Conservation (phyloP, 2,888 invertebrate species). For the Ethmia dodecea region DNA sequence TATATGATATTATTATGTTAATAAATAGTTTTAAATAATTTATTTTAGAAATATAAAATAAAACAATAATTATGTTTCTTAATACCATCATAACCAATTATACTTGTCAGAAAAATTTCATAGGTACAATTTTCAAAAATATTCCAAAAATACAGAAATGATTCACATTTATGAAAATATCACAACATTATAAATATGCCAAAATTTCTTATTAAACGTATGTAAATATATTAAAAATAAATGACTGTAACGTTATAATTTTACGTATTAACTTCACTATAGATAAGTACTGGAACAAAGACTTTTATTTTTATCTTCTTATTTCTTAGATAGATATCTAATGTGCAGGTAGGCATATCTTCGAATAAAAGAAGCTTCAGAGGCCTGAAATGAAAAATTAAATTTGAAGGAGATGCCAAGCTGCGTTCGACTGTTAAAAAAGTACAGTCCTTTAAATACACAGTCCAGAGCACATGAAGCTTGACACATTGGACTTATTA, state of each 20-base stretch:
- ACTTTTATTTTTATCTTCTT: constrained; percentile 39
- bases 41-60: no score
- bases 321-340: constrained; percentile 34
- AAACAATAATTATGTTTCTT: constrained; percentile 36
- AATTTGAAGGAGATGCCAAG: no score
- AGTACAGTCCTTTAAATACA: no score
- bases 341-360: constrained; percentile 27
- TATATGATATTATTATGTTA: no score
- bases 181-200: constrained; percentile 66
- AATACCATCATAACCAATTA: constrained; percentile 49
- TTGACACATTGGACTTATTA: no score
- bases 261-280: constrained; percentile 59
- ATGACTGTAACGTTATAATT: constrained; percentile 59
- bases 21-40: no score
- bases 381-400: constrained; percentile 29
- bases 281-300: constrained; percentile 24
- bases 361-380: constrained; percentile 23
- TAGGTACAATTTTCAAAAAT: constrained; percentile 66
- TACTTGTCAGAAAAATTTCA: constrained; percentile 68
- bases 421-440: no score
- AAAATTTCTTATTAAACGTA: constrained; percentile 61
- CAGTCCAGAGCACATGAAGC: no score
- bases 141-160: constrained; percentile 65
- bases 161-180: constrained; percentile 70
- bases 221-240: constrained; percentile 69